Evolutionary conservation across 2,888 invertebrate genomes (phyloP).

Genomic region (Leucoma salicis): DNA sequence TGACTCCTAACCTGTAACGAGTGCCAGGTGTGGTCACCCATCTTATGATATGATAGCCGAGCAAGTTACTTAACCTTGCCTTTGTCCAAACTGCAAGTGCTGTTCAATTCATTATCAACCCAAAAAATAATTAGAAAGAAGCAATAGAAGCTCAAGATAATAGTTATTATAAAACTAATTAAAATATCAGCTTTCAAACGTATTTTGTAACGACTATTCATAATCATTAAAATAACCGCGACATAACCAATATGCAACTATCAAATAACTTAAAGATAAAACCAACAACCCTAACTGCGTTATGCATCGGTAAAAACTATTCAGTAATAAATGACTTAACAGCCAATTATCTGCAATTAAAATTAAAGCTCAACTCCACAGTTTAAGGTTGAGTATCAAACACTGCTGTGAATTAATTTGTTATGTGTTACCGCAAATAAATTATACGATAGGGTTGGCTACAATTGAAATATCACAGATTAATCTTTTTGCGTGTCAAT

Average conservation of each 20-base stretch:
- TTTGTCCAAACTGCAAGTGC: too few relatives aligned
- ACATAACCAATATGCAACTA: constrained; percentile 18
- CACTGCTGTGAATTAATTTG: neutral
- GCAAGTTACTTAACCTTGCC: too few relatives aligned
- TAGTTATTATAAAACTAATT: too few relatives aligned
- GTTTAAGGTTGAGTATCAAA: neutral
- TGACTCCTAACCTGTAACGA: too few relatives aligned
- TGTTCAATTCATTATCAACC: too few relatives aligned
- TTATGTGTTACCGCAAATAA: constrained; percentile 7
- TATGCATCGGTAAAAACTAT: constrained; percentile 11
- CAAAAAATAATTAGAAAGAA: too few relatives aligned
- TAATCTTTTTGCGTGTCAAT: constrained; percentile 39
- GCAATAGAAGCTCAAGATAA: too few relatives aligned
- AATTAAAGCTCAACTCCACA: neutral
- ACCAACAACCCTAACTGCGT: constrained; percentile 23
- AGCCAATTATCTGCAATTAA: neutral
- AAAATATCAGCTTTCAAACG: too few relatives aligned
- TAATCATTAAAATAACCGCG: constrained; percentile 1
- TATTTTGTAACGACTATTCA: too few relatives aligned
- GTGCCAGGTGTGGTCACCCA: too few relatives aligned
- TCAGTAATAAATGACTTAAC: constrained; percentile 1
- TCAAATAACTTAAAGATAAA: constrained; percentile 30
- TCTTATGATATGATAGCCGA: too few relatives aligned
- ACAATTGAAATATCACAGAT: constrained; percentile 33
- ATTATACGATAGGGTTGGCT: constrained; percentile 24